Percentiles rank a stretch among this genome's conserved stretches.
Conservation (phyloP, 2,888 invertebrate species). For the Litoditis marina region DNA sequence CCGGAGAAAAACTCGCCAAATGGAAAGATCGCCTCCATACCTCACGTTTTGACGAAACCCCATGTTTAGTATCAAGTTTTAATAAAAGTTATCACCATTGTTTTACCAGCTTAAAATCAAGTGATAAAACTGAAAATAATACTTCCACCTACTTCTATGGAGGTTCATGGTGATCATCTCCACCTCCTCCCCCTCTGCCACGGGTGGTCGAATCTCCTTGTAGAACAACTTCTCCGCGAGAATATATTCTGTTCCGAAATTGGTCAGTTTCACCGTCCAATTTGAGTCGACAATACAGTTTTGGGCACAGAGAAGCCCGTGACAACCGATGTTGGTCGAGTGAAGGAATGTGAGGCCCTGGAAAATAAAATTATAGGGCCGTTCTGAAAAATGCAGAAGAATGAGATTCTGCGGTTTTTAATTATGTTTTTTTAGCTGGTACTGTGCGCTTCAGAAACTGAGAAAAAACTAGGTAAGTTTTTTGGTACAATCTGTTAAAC, state of each 20-base stretch:
- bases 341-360: slow-evolving; percentile 56
- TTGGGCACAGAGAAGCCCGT: slow-evolving; percentile 58
- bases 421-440: no score
- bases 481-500: no score
- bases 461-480: no score
- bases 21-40: no score
- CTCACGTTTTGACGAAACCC: no score
- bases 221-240: slow-evolving; percentile 55
- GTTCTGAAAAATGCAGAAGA: slow-evolving; percentile 4
- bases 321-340: slow-evolving; percentile 48
- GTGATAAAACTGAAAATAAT: slow-evolving; percentile 5
- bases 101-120: no score
- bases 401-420: background rate
- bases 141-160: slow-evolving; percentile 19
- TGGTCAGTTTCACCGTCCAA: slow-evolving; percentile 60
- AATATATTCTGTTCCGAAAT: slow-evolving; percentile 56
- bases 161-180: slow-evolving; percentile 14
- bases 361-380: no score
- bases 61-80: no score
- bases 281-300: slow-evolving; percentile 60
- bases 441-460: no score
- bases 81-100: no score
- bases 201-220: slow-evolving; percentile 33
- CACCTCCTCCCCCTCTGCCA: slow-evolving; percentile 5
- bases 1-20: no score